Percentiles rank a stretch among this genome's conserved stretches.
phyloP scores from a whole-genome alignment of 92 coral and sea anemone species.

The Parazoanthus swiftii region DNA sequence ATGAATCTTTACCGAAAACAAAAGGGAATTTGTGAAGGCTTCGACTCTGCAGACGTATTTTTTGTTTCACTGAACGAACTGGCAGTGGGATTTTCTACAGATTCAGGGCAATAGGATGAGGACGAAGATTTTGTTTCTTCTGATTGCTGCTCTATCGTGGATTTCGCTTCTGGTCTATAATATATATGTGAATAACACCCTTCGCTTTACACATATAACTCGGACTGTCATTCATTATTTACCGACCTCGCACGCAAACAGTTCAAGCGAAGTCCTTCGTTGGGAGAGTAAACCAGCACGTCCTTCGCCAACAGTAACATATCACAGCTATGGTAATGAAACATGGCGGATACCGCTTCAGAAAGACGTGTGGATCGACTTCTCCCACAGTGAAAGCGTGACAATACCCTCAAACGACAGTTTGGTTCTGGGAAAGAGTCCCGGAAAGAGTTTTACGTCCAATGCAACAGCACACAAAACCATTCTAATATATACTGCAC shows the following conservation, averaged over 20 bases:
- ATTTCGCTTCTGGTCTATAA: background rate
- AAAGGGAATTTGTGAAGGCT: background rate
- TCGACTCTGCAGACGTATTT: background rate
- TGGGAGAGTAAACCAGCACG: background rate
- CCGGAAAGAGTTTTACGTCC: background rate
- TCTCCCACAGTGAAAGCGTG: background rate
- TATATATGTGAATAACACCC: background rate
- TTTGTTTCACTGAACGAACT: background rate
- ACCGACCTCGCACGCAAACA: background rate
- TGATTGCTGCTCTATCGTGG: background rate
- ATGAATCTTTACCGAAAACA: background rate
- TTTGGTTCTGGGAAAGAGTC: background rate
- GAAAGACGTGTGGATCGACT: constrained; percentile 23
- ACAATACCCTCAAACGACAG: constrained; percentile 2
- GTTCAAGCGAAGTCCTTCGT: background rate
- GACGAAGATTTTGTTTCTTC: background rate
- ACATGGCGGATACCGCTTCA: constrained; percentile 26
- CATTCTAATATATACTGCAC: constrained; percentile 11
- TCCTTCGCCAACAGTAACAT: background rate
- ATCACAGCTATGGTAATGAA: background rate
- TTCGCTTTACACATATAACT: background rate
- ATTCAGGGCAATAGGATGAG: background rate
- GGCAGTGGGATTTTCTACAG: background rate
- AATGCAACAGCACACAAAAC: background rate
- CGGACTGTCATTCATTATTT: background rate